These are phyloP conservation scores for Ophioderma brevispina DNA, from an alignment of 35 echinoderm and acorn worm genomes.

Conservation along the genomic window DNA sequence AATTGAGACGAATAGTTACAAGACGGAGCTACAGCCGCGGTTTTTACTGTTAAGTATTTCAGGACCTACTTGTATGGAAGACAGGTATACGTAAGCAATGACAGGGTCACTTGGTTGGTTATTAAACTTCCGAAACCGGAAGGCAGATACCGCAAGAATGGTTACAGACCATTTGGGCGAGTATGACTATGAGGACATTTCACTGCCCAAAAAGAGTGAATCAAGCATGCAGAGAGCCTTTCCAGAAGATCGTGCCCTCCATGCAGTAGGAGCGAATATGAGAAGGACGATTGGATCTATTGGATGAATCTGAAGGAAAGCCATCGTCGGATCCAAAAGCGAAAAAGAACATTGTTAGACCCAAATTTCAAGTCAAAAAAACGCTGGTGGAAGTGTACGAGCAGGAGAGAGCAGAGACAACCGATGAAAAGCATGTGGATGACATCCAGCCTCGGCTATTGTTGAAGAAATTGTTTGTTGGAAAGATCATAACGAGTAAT, in stretches of 20 bases:
- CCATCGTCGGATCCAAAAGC: too few species aligned
- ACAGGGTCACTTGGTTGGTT: constrained; percentile 10
- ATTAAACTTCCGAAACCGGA: neutral
- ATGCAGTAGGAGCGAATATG: neutral
- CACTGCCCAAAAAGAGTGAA: constrained; percentile 18
- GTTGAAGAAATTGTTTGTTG: neutral
- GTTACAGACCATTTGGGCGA: neutral
- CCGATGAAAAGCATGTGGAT: too few species aligned
- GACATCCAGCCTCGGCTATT: too few species aligned
- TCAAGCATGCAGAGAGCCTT: constrained; percentile 37
- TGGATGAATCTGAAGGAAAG: too few species aligned
- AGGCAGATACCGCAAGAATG: neutral
- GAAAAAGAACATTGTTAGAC: too few species aligned
- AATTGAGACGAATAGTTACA: neutral
- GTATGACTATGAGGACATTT: constrained; percentile 24
- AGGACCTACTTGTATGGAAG: constrained; percentile 14
- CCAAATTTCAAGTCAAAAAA: too few species aligned
- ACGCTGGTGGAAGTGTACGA: too few species aligned
- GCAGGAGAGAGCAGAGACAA: too few species aligned
- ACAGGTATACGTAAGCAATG: neutral
- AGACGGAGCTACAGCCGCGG: constrained; percentile 11
- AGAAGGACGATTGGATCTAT: too few species aligned
- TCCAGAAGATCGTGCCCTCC: neutral
- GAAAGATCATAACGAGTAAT: neutral
- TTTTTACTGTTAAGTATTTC: neutral